These are phyloP conservation scores for Orthosia cruda DNA, from an alignment of 2,888 invertebrate species.

Conservation along the genomic window DNA sequence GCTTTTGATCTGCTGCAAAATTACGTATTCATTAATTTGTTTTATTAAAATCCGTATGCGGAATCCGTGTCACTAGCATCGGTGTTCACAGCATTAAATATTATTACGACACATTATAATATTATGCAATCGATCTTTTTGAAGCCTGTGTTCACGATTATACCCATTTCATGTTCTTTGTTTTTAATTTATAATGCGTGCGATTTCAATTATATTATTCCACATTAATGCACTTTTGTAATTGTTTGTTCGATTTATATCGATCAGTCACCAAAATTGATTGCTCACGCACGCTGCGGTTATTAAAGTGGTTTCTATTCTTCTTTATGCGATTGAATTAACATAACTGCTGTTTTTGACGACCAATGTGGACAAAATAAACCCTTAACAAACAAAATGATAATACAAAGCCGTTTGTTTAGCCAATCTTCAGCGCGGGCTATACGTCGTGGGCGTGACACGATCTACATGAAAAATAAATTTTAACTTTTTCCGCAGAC, in stretches of 20 bases:
- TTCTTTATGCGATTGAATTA: conserved; percentile 7
- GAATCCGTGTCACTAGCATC: conserved; percentile 38
- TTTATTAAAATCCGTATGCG: conserved; percentile 52
- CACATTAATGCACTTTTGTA: conserved; percentile 3
- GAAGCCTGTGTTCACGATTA: conserved; percentile 45
- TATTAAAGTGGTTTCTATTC: conserved; percentile 11
- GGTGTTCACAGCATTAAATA: conserved; percentile 52
- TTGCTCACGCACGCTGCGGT: conserved; percentile 9
- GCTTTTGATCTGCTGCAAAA: conserved; percentile 45
- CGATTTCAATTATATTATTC: conserved; percentile 20
- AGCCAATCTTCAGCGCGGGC: conserved; percentile 44
- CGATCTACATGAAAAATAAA: conserved; percentile 58
- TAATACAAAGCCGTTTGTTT: conserved; percentile 31
- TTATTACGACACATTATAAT: conserved; percentile 51
- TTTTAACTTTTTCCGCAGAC: conserved; percentile 53
- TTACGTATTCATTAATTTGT: conserved; percentile 51
- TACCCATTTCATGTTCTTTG: conserved; percentile 28
- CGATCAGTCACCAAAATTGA: conserved; percentile 15
- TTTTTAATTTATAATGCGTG: conserved; percentile 17
- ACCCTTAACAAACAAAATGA: conserved; percentile 21
- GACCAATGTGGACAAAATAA: conserved; percentile 27
- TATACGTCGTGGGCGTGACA: conserved; percentile 50
- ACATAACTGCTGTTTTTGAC: conserved; percentile 7
- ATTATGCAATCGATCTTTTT: conserved; percentile 37
- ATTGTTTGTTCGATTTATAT: conserved; percentile 20